A percentile compares a stretch with the other conserved stretches of the same genome.
Conservation (phyloP, 2,797 vertebrate species). For the Taenioides sp. region DNA sequence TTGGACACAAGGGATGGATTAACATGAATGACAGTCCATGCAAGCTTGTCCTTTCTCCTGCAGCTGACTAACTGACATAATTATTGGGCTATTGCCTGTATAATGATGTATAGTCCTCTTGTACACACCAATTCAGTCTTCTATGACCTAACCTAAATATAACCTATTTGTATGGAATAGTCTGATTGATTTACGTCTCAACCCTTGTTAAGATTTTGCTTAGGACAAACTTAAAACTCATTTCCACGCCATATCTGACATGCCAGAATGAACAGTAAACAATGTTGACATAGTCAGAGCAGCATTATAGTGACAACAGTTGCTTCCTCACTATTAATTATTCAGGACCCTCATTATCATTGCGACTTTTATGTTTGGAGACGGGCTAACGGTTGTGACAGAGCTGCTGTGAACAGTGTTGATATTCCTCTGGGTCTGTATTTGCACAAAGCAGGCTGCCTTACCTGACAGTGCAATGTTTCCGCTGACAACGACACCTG, state of each 20-base stretch:
- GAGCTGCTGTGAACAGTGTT: conserved; percentile 24
- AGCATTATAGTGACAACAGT: conserved; percentile 17
- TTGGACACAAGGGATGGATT: neutral
- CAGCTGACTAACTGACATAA: neutral
- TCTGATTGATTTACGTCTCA: no score
- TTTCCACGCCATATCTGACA: neutral
- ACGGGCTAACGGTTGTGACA: conserved; percentile 27
- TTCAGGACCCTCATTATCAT: conserved; percentile 47
- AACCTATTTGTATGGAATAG: no score
- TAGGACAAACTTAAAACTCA: neutral
- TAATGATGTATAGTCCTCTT: neutral
- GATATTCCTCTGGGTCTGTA: neutral
- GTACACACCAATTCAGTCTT: neutral
- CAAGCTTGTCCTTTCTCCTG: neutral
- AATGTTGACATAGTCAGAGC: neutral
- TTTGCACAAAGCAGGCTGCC: neutral
- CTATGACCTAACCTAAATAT: neutral
- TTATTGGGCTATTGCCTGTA: no score
- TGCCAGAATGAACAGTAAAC: neutral
- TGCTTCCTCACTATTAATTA: conserved; percentile 49
- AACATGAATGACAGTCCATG: neutral
- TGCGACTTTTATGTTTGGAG: conserved; percentile 28
- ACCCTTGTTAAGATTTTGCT: neutral
- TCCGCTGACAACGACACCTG: conserved; percentile 13
- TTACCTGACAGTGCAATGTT: conserved; percentile 22